phyloP scores from a whole-genome alignment of 1,140 invertebrate species.

The Sinella curviseta region DNA sequence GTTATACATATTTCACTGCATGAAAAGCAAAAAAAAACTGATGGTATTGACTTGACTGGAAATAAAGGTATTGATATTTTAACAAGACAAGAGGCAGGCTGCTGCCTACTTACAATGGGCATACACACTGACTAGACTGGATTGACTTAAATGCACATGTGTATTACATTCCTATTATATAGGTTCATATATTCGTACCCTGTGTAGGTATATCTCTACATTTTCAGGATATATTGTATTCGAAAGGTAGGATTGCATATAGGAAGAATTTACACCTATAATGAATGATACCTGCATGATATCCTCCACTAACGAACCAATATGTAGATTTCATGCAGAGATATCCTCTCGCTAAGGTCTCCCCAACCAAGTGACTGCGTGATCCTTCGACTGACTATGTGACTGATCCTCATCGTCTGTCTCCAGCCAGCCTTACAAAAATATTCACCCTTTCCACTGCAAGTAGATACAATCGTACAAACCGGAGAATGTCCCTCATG shows the following conservation, averaged over 20 bases:
- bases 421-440: no score
- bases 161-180: background rate
- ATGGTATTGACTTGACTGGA: background rate
- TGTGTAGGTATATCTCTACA: no score
- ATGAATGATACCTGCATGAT: no score
- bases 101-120: background rate
- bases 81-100: slow-evolving; percentile 14
- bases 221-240: no score
- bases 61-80: slow-evolving; percentile 7
- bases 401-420: background rate
- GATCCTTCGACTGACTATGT: background rate
- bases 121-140: background rate
- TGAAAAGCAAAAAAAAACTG: background rate
- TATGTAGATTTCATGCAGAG: slow-evolving; percentile 6
- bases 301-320: no score
- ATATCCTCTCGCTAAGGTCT: background rate
- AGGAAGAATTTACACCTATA: no score
- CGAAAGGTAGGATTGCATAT: no score
- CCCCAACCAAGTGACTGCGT: no score
- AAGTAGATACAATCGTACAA: no score
- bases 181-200: background rate
- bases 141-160: background rate
- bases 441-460: no score
- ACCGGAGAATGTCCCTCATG: background rate
- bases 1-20: background rate